These are phyloP conservation scores for Palythoa caribaeorum DNA, from an alignment of 92 coral and sea anemone species.

Conservation along the genomic window DNA sequence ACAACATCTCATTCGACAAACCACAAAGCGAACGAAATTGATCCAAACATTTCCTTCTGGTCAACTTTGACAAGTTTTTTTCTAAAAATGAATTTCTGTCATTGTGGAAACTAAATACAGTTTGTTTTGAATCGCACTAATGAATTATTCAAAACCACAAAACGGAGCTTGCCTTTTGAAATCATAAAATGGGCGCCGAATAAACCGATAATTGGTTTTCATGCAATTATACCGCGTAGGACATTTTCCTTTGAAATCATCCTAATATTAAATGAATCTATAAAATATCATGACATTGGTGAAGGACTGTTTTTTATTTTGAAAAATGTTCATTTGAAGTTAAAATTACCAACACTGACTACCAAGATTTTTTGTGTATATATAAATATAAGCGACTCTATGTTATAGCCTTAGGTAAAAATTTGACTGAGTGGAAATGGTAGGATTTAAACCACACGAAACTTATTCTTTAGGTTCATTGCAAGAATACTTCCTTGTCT, in stretches of 20 bases:
- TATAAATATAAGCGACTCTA: no score
- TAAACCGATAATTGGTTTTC: constrained; percentile 27
- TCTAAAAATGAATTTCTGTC: background rate
- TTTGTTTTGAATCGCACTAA: constrained; percentile 33
- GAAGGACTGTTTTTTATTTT: background rate
- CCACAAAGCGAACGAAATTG: background rate
- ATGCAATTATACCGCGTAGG: background rate
- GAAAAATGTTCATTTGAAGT: background rate
- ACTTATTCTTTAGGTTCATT: background rate
- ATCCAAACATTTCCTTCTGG: constrained; percentile 22
- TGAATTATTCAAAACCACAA: constrained; percentile 38
- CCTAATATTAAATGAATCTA: background rate
- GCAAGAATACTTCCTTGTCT: background rate
- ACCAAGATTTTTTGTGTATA: no score
- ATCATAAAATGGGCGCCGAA: constrained; percentile 38
- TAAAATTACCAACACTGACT: no score
- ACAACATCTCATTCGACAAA: background rate
- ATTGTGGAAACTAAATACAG: background rate
- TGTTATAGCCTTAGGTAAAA: background rate
- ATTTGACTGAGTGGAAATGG: background rate
- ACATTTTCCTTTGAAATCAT: constrained; percentile 19
- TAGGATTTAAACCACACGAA: constrained; percentile 3
- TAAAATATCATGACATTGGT: no score
- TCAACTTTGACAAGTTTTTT: background rate
- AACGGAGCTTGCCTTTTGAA: constrained; percentile 49